Evolutionary conservation across 2,888 invertebrate genomes (phyloP), one percentile per base, ranked within the genome.

Genomic region (Pachydiplax longipennis): DNA sequence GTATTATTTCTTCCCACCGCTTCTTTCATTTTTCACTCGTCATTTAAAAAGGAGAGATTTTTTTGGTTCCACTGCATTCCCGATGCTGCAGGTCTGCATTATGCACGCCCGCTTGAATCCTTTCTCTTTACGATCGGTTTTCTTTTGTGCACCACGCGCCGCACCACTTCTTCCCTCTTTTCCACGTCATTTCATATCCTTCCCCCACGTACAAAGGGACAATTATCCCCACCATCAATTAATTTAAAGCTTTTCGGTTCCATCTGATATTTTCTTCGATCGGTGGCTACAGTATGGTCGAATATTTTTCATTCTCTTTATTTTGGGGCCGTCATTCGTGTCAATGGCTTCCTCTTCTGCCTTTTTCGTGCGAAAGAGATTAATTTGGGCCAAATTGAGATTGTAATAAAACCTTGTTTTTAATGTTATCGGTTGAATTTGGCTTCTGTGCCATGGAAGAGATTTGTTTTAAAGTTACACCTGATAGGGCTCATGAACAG

Each of bases 31-130:
- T 44, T 82, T 44, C 48, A 18, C 82, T 82, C 82, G 82, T 82
- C 44, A 82, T 82, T 82, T 83, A 58, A 35, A 58, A 53, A 83
- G 58, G 12, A 35, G 15, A 18, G 82, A 48, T 22, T 61, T 15
- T 48, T 87, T 65, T 58, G 87, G 87, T 87, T 65, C 37, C 87
- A 65, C 65, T 87, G 87, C 87, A 87, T 65, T 87, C 65, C 87
- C 87, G 87, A 37, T 22, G 58, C 53, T 35, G 53, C 61, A 58
- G 53, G 25, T 87, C 61, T n/a, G 61, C 53, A 58, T 87, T 65
- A 87, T 61, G 87, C 87, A 37, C 87, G n/a, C 37, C 65, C 87
- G 87, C 61, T 58, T 37, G 82, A 22, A 37, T n/a, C 65, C 61
- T 22, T 22, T 44, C 58, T 35, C 12, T 58, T 3, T 48, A 15